phyloP scores from a whole-genome alignment of 2,888 invertebrate genomes.

The Pyrocoelia pectoralis region DNA sequence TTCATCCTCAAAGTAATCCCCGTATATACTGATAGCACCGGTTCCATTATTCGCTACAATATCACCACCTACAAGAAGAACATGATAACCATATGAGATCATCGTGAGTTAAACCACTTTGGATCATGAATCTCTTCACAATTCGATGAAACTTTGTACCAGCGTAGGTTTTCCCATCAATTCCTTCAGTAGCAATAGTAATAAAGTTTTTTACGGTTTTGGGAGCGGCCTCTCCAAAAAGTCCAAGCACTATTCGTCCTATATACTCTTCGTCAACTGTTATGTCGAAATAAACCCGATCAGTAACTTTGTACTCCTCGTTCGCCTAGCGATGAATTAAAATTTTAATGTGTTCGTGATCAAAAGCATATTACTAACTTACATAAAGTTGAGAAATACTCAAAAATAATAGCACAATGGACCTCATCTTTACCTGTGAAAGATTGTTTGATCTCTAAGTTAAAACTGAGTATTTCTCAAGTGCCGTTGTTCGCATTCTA shows the following conservation, averaged over 20 bases:
- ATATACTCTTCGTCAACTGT: conserved; percentile 73
- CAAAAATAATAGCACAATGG: no score
- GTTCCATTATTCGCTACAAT: conserved; percentile 81
- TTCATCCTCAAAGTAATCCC: conserved; percentile 86
- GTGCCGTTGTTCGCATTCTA: no score
- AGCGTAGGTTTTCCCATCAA: conserved; percentile 79
- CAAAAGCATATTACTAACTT: background rate
- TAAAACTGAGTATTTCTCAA: no score
- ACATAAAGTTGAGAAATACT: background rate
- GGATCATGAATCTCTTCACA: conserved; percentile 90
- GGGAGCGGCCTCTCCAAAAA: conserved; percentile 89
- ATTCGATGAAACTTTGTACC: conserved; percentile 85
- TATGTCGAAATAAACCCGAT: conserved; percentile 85
- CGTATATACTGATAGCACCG: conserved; percentile 87
- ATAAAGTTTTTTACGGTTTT: conserved; percentile 88
- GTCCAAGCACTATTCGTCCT: conserved; percentile 83
- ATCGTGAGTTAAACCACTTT: conserved; percentile 67
- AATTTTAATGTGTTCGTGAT: conserved; percentile 2
- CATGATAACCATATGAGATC: background rate
- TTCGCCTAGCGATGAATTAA: conserved; percentile 62
- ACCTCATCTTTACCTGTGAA: no score
- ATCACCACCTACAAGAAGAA: conserved; percentile 75
- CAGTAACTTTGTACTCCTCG: conserved; percentile 74
- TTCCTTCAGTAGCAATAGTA: conserved; percentile 78
- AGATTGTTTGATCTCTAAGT: no score